These are phyloP conservation scores for Andricus grossulariae DNA, from an alignment of 1,140 invertebrate genomes.

Conservation along the genomic window DNA sequence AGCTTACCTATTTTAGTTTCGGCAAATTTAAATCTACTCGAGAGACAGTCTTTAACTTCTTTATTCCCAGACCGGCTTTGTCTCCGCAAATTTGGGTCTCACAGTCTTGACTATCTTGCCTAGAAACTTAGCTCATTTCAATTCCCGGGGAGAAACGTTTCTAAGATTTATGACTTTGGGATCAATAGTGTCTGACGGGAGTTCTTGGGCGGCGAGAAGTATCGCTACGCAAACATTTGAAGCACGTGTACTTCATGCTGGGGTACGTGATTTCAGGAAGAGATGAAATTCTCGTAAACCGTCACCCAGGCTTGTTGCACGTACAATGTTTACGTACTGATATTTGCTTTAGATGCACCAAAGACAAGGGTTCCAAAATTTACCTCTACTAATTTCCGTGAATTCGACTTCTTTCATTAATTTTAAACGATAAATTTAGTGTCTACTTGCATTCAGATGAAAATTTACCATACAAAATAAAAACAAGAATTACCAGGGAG, in stretches of 20 bases:
- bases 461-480: background rate
- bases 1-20: slow-evolving; percentile 2
- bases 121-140: slow-evolving; percentile 45
- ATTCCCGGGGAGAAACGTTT: slow-evolving; percentile 43
- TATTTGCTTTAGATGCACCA: slow-evolving; percentile 7
- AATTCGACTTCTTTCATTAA: background rate
- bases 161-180: slow-evolving; percentile 53
- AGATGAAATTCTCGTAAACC: slow-evolving; percentile 31
- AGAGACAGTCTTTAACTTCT: slow-evolving; percentile 13
- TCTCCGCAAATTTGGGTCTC: slow-evolving; percentile 32
- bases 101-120: slow-evolving; percentile 17
- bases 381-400: background rate
- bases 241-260: slow-evolving; percentile 41
- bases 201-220: slow-evolving; percentile 48
- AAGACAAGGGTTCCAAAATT: background rate
- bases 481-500: background rate
- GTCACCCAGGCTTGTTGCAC: slow-evolving; percentile 24
- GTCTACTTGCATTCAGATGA: background rate
- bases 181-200: slow-evolving; percentile 35
- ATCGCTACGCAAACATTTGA: slow-evolving; percentile 53
- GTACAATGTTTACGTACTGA: background rate
- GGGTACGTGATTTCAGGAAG: slow-evolving; percentile 21
- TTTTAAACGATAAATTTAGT: background rate
- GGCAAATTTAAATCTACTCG: slow-evolving; percentile 13
- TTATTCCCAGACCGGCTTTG: slow-evolving; percentile 26